Conservation (phyloP, 2,113 vertebrate genomes). For the Pao palembangensis region DNA sequence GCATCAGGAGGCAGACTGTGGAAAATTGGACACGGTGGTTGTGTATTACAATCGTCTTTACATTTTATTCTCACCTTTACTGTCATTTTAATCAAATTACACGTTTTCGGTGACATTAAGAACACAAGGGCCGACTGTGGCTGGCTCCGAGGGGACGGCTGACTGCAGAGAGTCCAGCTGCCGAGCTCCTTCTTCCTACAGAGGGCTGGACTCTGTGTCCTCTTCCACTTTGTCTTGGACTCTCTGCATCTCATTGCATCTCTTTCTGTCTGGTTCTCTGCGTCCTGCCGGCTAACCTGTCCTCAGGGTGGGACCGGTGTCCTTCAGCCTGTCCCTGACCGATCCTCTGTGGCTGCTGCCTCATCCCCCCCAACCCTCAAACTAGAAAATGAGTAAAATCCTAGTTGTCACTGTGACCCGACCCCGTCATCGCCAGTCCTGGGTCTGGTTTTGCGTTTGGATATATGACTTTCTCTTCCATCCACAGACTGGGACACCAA, state of each 20-base stretch:
- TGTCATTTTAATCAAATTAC: conserved; percentile 9
- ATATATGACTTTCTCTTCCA: conserved; percentile 15
- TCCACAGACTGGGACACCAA: background rate
- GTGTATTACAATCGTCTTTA: background rate
- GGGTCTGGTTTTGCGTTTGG: background rate
- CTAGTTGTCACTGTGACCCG: conserved; percentile 29
- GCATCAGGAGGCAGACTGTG: background rate
- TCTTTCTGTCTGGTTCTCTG: conserved; percentile 39
- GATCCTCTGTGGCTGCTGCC: conserved; percentile 13
- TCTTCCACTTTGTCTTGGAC: conserved; percentile 23
- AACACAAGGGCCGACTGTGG: background rate
- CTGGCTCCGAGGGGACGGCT: background rate
- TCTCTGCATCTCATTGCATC: conserved; percentile 30
- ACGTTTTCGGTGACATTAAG: conserved; percentile 4
- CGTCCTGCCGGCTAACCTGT: conserved; percentile 40
- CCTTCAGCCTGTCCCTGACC: conserved; percentile 23
- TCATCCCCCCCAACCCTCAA: conserved; percentile 24
- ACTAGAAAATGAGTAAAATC: conserved; percentile 36
- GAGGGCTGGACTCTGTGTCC: conserved; percentile 2
- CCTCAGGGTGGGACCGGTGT: conserved; percentile 34
- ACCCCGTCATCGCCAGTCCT: conserved; percentile 42
- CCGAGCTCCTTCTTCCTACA: background rate
- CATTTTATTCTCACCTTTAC: conserved; percentile 11
- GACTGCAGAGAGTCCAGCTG: background rate
- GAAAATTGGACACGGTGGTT: conserved; percentile 5